A percentile compares a stretch with the other conserved stretches of the same genome.
These are phyloP conservation scores for Calosoma granatense DNA, from an alignment of 1,140 invertebrate species.

Conservation along the genomic window DNA sequence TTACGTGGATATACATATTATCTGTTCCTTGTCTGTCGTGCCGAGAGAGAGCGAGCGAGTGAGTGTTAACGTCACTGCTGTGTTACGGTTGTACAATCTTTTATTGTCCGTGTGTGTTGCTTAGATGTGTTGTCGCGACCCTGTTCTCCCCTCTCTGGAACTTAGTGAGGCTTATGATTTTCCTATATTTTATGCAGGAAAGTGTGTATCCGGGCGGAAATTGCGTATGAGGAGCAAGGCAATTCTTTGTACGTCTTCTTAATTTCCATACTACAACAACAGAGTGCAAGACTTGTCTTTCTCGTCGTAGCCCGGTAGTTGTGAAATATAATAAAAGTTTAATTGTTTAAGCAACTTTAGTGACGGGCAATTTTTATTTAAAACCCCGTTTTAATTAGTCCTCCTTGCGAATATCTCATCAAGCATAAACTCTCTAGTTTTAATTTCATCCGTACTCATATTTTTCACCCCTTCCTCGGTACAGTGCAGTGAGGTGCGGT, in stretches of 20 bases:
- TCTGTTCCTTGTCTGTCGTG: no score
- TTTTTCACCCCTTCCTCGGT: conserved; percentile 5
- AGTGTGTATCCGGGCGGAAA: neutral
- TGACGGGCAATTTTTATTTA: conserved; percentile 1
- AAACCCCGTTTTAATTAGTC: conserved; percentile 3
- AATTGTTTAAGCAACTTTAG: neutral
- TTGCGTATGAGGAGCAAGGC: neutral
- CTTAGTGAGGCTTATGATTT: neutral
- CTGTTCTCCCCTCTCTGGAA: no score
- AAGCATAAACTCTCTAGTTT: conserved; percentile 5
- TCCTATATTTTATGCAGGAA: neutral
- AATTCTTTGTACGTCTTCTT: neutral
- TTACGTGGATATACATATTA: no score
- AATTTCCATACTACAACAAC: neutral
- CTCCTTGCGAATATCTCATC: neutral
- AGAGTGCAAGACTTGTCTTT: neutral
- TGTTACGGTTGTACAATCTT: no score
- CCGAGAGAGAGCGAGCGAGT: no score
- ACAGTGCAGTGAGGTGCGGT: neutral
- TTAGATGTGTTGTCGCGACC: no score
- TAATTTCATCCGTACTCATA: neutral
- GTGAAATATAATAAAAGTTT: conserved; percentile 1
- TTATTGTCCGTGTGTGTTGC: no score
- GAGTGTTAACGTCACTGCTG: no score
- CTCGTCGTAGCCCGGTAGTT: neutral